Percentiles rank a stretch among this genome's conserved stretches.
phyloP scores from a whole-genome alignment of 2,113 vertebrate genomes.

The Cinclus cinclus region DNA sequence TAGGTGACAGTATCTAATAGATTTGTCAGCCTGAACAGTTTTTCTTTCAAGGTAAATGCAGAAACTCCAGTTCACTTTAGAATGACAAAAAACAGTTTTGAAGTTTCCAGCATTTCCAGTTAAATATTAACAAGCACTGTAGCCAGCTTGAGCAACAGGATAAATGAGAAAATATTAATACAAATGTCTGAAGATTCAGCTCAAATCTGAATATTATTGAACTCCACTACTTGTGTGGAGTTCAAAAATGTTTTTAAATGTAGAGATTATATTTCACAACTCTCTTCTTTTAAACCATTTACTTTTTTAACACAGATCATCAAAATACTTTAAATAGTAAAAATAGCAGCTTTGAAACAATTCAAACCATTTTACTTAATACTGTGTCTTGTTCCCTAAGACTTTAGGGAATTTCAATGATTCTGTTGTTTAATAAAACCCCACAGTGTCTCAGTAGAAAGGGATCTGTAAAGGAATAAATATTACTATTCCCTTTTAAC shows the following conservation, averaged over 20 bases:
- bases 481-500: background rate
- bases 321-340: background rate
- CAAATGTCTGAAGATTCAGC: background rate
- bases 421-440: background rate
- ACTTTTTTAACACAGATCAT: background rate
- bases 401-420: background rate
- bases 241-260: background rate
- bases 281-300: background rate
- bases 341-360: background rate
- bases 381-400: background rate
- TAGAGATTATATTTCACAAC: background rate
- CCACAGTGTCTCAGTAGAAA: background rate
- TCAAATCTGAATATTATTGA: background rate
- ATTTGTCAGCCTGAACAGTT: slow-evolving; percentile 38
- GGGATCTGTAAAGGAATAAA: background rate
- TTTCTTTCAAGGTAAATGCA: slow-evolving; percentile 49
- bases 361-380: background rate
- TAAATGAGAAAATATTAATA: background rate
- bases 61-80: background rate
- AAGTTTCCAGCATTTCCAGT: background rate
- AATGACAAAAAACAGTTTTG: background rate
- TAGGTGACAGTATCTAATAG: slow-evolving; percentile 46
- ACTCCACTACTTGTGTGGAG: background rate
- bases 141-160: background rate
- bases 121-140: background rate